A percentile compares a stretch with the other conserved stretches of the same genome.
Conservation (phyloP, 2,888 invertebrate species). For the Antheraea assamensis region DNA sequence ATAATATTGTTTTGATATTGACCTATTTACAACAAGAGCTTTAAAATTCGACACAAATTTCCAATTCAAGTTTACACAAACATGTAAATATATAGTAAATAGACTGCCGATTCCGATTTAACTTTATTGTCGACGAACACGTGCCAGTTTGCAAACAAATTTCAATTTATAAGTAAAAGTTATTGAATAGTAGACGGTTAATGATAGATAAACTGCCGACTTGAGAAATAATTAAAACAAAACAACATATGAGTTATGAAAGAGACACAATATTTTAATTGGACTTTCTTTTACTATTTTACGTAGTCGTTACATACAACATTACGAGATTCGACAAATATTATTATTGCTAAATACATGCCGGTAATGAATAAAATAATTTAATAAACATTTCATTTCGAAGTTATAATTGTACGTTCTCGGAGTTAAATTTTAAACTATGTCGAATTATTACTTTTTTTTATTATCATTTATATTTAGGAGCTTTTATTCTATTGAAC, state of each 20-base stretch:
- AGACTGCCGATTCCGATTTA: slow-evolving; percentile 19
- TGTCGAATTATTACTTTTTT: too few relatives aligned
- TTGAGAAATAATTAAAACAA: neutral
- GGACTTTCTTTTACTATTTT: neutral
- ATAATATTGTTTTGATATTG: slow-evolving; percentile 72
- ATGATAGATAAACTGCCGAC: neutral
- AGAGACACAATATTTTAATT: neutral
- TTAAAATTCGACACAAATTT: slow-evolving; percentile 40
- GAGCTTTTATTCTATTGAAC: too few relatives aligned
- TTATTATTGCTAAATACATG: too few relatives aligned
- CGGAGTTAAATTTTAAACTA: too few relatives aligned
- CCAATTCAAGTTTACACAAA: slow-evolving; percentile 27
- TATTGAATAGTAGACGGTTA: neutral
- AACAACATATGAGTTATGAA: neutral
- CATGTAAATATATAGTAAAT: slow-evolving; percentile 9
- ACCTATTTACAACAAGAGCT: slow-evolving; percentile 57
- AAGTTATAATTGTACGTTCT: too few relatives aligned
- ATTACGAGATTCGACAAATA: neutral
- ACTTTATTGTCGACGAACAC: neutral
- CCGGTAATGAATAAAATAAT: too few relatives aligned
- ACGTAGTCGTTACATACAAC: neutral
- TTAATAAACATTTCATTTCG: too few relatives aligned
- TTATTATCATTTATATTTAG: too few relatives aligned
- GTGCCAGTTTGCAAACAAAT: neutral
- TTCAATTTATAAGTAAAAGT: neutral